A percentile compares a stretch with the other conserved stretches of the same genome.
Conservation (phyloP, 2,888 invertebrate species). For the Stenoptilia bipunctidactyla region DNA sequence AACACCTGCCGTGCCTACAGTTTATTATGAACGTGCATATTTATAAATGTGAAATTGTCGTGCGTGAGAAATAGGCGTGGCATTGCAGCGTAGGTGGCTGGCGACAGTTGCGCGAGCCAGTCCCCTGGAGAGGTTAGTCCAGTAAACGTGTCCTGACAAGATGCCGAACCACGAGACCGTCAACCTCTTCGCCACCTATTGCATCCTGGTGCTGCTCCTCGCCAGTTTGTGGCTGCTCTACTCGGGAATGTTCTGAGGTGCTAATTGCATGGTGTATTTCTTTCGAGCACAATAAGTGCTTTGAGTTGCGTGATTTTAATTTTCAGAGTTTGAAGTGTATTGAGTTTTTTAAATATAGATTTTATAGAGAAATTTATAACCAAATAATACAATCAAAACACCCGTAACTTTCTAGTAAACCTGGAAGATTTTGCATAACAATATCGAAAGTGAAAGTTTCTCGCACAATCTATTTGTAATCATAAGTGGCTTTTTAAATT, state of each 20-base stretch:
- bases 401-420: too few species aligned
- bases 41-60: conserved; percentile 42
- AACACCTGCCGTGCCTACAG: conserved; percentile 28
- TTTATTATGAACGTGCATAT: conserved; percentile 36
- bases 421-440: too few species aligned
- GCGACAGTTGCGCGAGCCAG: conserved; percentile 32
- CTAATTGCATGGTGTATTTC: conserved; percentile 10
- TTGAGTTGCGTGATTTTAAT: too few species aligned
- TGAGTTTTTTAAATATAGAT: too few species aligned
- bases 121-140: conserved; percentile 47
- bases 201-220: conserved; percentile 76
- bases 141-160: conserved; percentile 38
- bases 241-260: conserved; percentile 72
- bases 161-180: conserved; percentile 74
- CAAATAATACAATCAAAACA: too few species aligned
- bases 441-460: too few species aligned
- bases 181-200: conserved; percentile 78
- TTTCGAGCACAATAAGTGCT: too few species aligned
- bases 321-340: too few species aligned
- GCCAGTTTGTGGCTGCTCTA: conserved; percentile 78
- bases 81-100: conserved; percentile 31
- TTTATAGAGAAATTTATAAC: too few species aligned
- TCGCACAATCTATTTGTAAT: too few species aligned
- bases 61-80: conserved; percentile 32
- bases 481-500: too few species aligned